These are phyloP conservation scores for Thalassoma bifasciatum DNA, from an alignment of 2,113 vertebrate genomes.

Conservation along the genomic window DNA sequence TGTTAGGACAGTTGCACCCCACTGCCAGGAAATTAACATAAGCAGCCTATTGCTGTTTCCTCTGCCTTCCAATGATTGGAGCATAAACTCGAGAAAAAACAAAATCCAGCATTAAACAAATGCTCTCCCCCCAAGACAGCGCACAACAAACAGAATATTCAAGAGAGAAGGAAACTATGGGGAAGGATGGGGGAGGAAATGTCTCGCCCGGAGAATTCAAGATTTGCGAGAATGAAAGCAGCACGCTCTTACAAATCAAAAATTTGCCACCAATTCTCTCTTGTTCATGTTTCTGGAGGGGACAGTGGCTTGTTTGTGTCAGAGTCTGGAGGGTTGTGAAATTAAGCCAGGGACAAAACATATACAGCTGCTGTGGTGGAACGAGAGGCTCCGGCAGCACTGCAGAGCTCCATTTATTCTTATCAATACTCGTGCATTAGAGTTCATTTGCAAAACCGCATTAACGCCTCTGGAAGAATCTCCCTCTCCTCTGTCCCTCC, in stretches of 20 bases:
- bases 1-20: slow-evolving; percentile 69
- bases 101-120: slow-evolving; percentile 60
- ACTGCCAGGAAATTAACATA: slow-evolving; percentile 64
- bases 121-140: slow-evolving; percentile 55
- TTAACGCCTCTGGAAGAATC: slow-evolving; percentile 64
- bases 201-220: slow-evolving; percentile 67
- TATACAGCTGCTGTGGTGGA: slow-evolving; percentile 36
- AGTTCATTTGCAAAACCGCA: slow-evolving; percentile 73
- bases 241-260: slow-evolving; percentile 62
- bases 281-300: slow-evolving; percentile 62
- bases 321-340: slow-evolving; percentile 50
- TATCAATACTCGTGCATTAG: slow-evolving; percentile 66
- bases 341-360: slow-evolving; percentile 63
- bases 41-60: slow-evolving; percentile 63
- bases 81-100: slow-evolving; percentile 48
- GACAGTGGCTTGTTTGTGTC: slow-evolving; percentile 57
- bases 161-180: slow-evolving; percentile 50
- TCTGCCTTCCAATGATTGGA: slow-evolving; percentile 56
- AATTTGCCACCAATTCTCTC: slow-evolving; percentile 73
- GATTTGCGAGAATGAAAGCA: slow-evolving; percentile 66
- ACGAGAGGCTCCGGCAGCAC: slow-evolving; percentile 8
- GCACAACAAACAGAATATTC: slow-evolving; percentile 73
- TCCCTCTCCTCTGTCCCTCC: slow-evolving; percentile 18
- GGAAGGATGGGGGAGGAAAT: slow-evolving; percentile 58
- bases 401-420: slow-evolving; percentile 46